Evolutionary conservation across 2,113 vertebrate genomes (phyloP).

Genomic region (Nothoprocta pentlandii): DNA sequence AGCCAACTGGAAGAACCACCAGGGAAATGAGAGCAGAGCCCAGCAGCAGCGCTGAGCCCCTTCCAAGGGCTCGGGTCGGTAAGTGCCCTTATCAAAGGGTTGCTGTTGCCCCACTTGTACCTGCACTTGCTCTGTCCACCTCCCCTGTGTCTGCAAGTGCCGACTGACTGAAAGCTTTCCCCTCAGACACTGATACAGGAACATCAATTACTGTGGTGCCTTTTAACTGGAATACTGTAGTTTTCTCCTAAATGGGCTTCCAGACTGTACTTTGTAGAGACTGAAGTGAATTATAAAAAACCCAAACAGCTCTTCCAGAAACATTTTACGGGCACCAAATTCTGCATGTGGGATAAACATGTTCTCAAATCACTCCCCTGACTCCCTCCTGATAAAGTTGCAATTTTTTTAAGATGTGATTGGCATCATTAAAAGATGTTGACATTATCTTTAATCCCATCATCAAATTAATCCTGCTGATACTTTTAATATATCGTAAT

Average conservation of each 20-base stretch:
- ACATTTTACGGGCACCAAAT: not conserved
- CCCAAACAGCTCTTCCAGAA: not conserved
- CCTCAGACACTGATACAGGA: not conserved
- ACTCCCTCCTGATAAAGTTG: not conserved
- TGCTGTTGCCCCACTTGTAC: not conserved
- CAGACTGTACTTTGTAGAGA: not conserved
- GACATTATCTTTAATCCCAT: not conserved
- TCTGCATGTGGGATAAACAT: not conserved
- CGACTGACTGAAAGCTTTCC: not conserved
- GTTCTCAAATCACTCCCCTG: not conserved
- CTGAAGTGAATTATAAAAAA: not conserved
- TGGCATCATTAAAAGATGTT: slow-evolving; percentile 24
- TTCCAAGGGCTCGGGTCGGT: not conserved
- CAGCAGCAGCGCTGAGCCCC: fast-evolving
- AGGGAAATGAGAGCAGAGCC: not conserved
- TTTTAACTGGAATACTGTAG: not conserved
- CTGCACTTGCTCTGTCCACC: not conserved
- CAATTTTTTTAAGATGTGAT: not conserved
- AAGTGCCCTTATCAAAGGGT: not conserved
- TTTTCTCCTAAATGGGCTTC: slow-evolving; percentile 22
- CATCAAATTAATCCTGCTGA: not conserved
- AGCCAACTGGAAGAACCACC: not conserved
- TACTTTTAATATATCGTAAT: not conserved
- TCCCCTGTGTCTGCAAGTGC: fast-evolving
- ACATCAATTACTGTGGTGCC: not conserved